A percentile compares a stretch with the other conserved stretches of the same genome.
Conservation (phyloP, 2,888 invertebrate species). For the Acleris laterana region DNA sequence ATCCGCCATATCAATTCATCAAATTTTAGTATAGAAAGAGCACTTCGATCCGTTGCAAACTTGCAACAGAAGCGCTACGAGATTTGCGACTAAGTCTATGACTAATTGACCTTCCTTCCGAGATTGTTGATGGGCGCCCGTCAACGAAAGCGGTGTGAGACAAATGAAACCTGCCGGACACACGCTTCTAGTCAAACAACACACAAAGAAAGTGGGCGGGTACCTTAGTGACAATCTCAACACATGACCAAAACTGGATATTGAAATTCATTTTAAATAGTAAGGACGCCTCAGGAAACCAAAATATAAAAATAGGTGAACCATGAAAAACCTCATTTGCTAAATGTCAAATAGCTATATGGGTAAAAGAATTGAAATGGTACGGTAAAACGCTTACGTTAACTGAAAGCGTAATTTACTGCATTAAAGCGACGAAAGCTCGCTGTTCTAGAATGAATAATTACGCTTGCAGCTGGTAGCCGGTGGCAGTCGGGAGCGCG, state of each 20-base stretch:
- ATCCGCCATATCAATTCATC: not conserved
- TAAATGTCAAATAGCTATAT: not conserved
- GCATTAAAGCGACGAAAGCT: constrained; percentile 40
- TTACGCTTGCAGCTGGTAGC: constrained; percentile 53
- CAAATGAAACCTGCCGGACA: constrained; percentile 57
- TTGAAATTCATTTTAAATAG: too few relatives aligned
- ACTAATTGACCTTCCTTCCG: constrained; percentile 11
- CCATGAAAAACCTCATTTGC: too few relatives aligned
- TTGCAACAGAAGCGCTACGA: not conserved
- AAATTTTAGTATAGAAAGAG: not conserved
- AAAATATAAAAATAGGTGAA: too few relatives aligned
- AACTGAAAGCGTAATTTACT: constrained; percentile 33
- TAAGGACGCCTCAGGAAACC: too few relatives aligned
- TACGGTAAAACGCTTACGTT: constrained; percentile 20
- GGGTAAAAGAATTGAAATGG: not conserved
- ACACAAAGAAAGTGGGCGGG: constrained; percentile 60
- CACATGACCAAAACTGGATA: too few relatives aligned
- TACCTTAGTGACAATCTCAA: constrained; percentile 37
- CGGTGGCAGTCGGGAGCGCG: constrained; percentile 44
- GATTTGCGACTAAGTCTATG: not conserved
- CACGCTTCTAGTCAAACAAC: constrained; percentile 49
- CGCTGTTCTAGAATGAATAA: constrained; percentile 52
- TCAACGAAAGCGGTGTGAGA: constrained; percentile 51
- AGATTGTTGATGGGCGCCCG: constrained; percentile 53
- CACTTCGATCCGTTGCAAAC: not conserved